Evolutionary conservation across 2,797 vertebrate genomes (phyloP).

Genomic region (Lophius americanus): DNA sequence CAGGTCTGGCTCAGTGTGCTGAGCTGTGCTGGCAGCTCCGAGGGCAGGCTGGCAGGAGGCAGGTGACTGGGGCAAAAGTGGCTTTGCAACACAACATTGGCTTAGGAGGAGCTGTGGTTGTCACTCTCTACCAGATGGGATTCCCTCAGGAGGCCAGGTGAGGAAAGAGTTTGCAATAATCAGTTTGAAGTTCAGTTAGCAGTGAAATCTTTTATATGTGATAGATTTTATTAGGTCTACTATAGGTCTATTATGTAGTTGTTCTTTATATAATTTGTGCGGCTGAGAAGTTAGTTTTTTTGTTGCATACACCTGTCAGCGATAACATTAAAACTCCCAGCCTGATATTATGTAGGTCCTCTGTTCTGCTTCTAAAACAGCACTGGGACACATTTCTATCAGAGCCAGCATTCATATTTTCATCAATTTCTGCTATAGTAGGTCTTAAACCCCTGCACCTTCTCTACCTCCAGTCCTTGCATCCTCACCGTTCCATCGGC

Average conservation of each 20-base stretch:
- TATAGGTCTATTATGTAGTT: neutral
- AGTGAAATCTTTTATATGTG: neutral
- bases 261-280: neutral
- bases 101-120: constrained; percentile 91
- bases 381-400: too few species aligned
- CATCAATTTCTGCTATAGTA: too few species aligned
- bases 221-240: neutral
- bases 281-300: too few species aligned
- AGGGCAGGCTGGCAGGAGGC: constrained; percentile 88
- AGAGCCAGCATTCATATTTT: too few species aligned
- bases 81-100: constrained; percentile 96
- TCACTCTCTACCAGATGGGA: constrained; percentile 91
- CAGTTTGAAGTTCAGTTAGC: neutral
- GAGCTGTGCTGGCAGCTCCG: constrained; percentile 98
- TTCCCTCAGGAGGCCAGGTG: constrained; percentile 83
- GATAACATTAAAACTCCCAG: too few species aligned
- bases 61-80: constrained; percentile 91
- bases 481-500: too few species aligned
- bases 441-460: too few species aligned
- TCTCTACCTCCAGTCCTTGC: too few species aligned
- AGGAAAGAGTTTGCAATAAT: neutral
- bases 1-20: constrained; percentile 96
- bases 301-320: too few species aligned
- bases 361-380: too few species aligned
- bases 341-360: too few species aligned